These are phyloP conservation scores for Scomber japonicus DNA, from an alignment of 2,113 vertebrate species.

Conservation along the genomic window DNA sequence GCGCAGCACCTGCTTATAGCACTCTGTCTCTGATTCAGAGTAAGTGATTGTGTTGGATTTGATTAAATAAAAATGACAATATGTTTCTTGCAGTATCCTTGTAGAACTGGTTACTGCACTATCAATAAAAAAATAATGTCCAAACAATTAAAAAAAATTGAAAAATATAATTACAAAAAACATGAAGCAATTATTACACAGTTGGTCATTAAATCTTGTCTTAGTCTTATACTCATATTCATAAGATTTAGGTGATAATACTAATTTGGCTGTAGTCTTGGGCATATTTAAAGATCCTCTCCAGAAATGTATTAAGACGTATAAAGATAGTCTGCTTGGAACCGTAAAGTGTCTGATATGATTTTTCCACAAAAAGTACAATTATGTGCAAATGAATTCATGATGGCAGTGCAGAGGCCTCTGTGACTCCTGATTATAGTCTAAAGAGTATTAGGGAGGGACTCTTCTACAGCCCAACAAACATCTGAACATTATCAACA, in stretches of 20 bases:
- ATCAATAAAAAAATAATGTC: neutral
- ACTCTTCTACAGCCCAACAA: no score
- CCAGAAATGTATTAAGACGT: no score
- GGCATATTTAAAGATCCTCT: neutral
- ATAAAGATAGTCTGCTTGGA: no score
- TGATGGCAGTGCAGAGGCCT: no score
- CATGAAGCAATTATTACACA: neutral
- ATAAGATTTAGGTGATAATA: neutral
- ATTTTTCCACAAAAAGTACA: no score
- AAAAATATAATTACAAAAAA: neutral
- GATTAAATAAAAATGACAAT: conserved; percentile 1
- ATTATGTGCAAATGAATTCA: no score
- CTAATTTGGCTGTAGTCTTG: neutral
- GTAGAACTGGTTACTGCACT: neutral
- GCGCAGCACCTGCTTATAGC: conserved; percentile 27
- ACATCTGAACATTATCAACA: no score
- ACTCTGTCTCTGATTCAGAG: neutral
- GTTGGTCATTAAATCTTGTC: neutral
- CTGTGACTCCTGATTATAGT: no score
- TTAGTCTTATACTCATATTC: neutral
- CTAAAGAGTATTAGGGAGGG: no score
- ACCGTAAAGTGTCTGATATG: no score
- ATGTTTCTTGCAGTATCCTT: neutral
- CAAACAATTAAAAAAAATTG: neutral
- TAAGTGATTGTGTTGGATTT: neutral